These are phyloP conservation scores for Sceliomorpha sp. DNA, from an alignment of 2,888 invertebrate genomes.

Conservation along the genomic window DNA sequence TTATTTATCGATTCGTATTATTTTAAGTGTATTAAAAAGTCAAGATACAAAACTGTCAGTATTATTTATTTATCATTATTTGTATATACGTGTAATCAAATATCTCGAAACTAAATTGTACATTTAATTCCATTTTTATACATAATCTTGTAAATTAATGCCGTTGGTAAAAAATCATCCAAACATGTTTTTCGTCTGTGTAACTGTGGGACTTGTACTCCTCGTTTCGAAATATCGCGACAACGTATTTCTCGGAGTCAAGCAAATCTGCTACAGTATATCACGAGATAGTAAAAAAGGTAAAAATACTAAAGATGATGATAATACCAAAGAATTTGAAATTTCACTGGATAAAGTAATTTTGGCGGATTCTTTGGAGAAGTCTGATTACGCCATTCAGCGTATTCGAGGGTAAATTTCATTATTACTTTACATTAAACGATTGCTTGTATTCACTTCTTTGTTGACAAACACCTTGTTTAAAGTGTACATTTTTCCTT, in stretches of 20 bases:
- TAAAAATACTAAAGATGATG: constrained; percentile 10
- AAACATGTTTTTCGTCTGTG: constrained; percentile 75
- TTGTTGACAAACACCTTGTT: too few relatives aligned
- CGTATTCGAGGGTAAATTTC: constrained; percentile 73
- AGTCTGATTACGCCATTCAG: constrained; percentile 77
- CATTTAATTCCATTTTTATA: too few relatives aligned
- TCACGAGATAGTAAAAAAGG: constrained; percentile 31
- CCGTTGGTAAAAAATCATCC: constrained; percentile 45
- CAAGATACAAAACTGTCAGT: too few relatives aligned
- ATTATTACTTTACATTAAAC: constrained; percentile 13
- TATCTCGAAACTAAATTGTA: too few relatives aligned
- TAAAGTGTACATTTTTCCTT: too few relatives aligned
- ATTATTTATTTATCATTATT: too few relatives aligned
- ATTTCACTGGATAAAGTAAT: constrained; percentile 71
- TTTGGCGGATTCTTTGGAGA: constrained; percentile 74
- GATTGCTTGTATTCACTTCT: too few relatives aligned
- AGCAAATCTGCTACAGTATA: constrained; percentile 70
- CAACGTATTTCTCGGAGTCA: constrained; percentile 72
- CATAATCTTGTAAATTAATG: constrained; percentile 22
- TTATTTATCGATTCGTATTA: too few relatives aligned
- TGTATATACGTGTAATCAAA: too few relatives aligned
- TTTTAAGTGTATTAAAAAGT: too few relatives aligned
- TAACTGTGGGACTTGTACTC: constrained; percentile 75
- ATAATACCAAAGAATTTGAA: constrained; percentile 55
- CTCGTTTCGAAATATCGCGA: constrained; percentile 76